phyloP scores from a whole-genome alignment of 2,113 vertebrate genomes.

The Heliornis fulica region DNA sequence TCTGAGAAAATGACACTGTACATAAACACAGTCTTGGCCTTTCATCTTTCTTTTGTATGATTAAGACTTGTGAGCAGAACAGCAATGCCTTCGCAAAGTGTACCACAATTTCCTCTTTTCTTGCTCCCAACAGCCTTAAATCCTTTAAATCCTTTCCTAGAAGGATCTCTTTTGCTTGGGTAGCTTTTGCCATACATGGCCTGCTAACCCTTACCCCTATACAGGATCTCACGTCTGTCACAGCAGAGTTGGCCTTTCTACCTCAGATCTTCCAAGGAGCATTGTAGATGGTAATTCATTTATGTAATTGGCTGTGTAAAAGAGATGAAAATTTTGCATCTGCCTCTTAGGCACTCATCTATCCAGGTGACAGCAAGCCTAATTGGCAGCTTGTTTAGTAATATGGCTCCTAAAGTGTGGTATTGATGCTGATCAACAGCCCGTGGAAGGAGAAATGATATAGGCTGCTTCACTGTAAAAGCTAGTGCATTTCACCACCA shows the following conservation, averaged over 20 bases:
- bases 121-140: constrained; percentile 61
- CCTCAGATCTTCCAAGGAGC: constrained; percentile 71
- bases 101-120: constrained; percentile 56
- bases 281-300: constrained; percentile 77
- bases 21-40: constrained; percentile 29
- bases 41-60: constrained; percentile 57
- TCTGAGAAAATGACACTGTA: constrained; percentile 30
- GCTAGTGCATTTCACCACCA: background rate
- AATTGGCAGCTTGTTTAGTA: constrained; percentile 88
- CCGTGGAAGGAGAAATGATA: constrained; percentile 75
- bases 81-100: constrained; percentile 34
- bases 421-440: constrained; percentile 86
- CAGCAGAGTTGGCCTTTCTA: constrained; percentile 57
- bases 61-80: constrained; percentile 46
- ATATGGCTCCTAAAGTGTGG: constrained; percentile 86
- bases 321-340: constrained; percentile 85
- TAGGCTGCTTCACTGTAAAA: constrained; percentile 66
- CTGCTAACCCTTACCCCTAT: constrained; percentile 55
- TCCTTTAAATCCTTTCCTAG: constrained; percentile 72
- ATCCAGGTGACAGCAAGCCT: constrained; percentile 84
- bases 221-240: constrained; percentile 60
- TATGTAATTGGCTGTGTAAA: constrained; percentile 79
- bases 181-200: constrained; percentile 62
- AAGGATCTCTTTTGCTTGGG: constrained; percentile 59
- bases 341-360: constrained; percentile 80